Base-by-base conservation (phyloP, 2,113 vertebrate species). In the Heterotis niloticus region DNA sequence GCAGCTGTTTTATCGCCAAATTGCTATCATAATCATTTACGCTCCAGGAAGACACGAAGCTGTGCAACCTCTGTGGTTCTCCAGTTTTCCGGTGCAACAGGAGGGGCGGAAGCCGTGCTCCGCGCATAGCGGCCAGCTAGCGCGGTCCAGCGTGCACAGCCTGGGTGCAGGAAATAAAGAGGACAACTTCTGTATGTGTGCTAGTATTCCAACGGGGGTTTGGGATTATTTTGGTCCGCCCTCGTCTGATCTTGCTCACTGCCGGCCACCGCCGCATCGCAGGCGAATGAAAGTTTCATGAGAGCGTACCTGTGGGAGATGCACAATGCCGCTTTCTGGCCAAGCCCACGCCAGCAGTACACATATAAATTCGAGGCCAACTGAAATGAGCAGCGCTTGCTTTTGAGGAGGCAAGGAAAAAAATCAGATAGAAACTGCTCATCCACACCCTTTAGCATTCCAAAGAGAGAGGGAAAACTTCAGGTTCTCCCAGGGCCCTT, bases 271-370 rank as follows among this genome's bases (percentile, higher is more conserved):
- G 16, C 71, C 10, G 71, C 54, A 62, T 20, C 59, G 13, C 59
- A 62, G 59, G 59, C 59, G 1, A 14, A 74, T 75, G 5, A 75
- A 75, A 75, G 74, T 62, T 75, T 75, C 56, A 64, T 75, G 74
- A 75, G 59, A 64, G 20, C 10, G 5, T 64, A 13, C 74, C 56
- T 75, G 10, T 57, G 74, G 59, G 74, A 64, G 74, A n/a, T 18
- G 24, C 29, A 44, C 28, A 34, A 64, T 75, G 74, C 9, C 23
- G 74, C 28, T 44, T 26, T 44, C 59, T 62, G 73, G 0, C 28
- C 26, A 4, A 60, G 29, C 57, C 26, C 7, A 75, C 26, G 34
- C 59, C 28, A 12, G 28, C 12, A 69, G 14, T 29, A 59, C 1
- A 23, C 54, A 5, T 2, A 51, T 10, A 64, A 23, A 64, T 34